These are phyloP conservation scores for Ptilorrhoa leucosticta DNA, from an alignment of 2,113 vertebrate species.

Conservation along the genomic window DNA sequence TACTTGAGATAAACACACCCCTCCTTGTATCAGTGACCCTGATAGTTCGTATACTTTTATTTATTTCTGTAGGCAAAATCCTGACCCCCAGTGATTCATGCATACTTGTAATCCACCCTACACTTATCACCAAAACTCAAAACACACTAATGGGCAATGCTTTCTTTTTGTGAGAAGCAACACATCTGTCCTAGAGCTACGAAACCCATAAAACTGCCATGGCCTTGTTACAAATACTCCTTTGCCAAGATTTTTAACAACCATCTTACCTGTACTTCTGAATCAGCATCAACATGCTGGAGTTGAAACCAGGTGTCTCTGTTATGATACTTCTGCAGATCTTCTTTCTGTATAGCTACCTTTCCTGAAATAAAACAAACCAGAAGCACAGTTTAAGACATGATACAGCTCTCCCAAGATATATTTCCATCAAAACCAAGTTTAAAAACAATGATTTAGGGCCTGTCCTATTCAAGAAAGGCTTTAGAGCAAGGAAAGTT, in stretches of 20 bases:
- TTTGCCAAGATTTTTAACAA: not conserved
- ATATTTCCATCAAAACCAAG: not conserved
- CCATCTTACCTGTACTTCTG: constrained; percentile 92
- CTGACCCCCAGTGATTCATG: not conserved
- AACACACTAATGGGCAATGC: not conserved
- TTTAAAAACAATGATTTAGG: not conserved
- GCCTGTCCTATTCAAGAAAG: not conserved
- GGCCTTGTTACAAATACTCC: not conserved
- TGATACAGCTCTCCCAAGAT: not conserved
- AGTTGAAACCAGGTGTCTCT: constrained; percentile 98
- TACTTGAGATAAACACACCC: not conserved
- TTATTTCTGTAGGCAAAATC: not conserved
- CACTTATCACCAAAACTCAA: not conserved
- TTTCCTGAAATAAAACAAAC: constrained; percentile 77
- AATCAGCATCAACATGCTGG: constrained; percentile 95
- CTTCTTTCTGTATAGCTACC: constrained; percentile 95
- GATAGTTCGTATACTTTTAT: not conserved
- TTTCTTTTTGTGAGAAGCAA: not conserved
- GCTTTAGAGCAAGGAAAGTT: not conserved
- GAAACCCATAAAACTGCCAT: not conserved
- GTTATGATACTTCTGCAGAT: constrained; percentile 94
- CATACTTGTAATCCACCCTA: not conserved
- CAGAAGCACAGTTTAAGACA: not conserved
- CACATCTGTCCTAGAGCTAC: not conserved
- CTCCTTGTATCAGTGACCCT: not conserved